A percentile compares a stretch with the other conserved stretches of the same genome.
phyloP scores from a whole-genome alignment of 2,797 vertebrate genomes.

The Microhierax caerulescens region DNA sequence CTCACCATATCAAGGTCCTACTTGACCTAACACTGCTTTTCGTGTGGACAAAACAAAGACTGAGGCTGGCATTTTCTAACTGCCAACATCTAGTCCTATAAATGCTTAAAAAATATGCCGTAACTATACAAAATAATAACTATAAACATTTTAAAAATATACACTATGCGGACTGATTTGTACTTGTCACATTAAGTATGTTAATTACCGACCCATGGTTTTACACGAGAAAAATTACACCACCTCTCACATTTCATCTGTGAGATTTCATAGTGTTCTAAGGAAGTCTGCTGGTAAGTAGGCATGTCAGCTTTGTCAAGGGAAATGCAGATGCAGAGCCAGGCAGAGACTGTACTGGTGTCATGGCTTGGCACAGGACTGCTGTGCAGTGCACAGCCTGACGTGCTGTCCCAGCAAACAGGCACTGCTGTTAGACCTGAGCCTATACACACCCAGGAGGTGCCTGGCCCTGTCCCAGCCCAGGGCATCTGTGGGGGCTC shows the following conservation, averaged over 20 bases:
- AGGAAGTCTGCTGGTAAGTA: neutral
- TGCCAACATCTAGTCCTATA: neutral
- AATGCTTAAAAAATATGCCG: neutral
- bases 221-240: neutral
- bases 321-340: fast-evolving
- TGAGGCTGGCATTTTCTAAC: neutral
- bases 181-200: neutral
- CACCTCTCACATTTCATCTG: neutral
- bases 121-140: neutral
- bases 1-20: neutral
- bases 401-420: neutral
- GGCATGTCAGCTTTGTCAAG: neutral
- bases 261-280: neutral
- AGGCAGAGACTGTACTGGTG: neutral
- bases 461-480: neutral
- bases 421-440: neutral
- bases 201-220: neutral
- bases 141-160: neutral
- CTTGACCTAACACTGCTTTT: neutral
- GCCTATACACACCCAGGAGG: neutral
- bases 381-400: neutral
- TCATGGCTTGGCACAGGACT: neutral
- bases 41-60: neutral
- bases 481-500: fast-evolving
- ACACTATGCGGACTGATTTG: neutral